phyloP scores from a whole-genome alignment of 2,888 invertebrate species.

The Altica lythri region DNA sequence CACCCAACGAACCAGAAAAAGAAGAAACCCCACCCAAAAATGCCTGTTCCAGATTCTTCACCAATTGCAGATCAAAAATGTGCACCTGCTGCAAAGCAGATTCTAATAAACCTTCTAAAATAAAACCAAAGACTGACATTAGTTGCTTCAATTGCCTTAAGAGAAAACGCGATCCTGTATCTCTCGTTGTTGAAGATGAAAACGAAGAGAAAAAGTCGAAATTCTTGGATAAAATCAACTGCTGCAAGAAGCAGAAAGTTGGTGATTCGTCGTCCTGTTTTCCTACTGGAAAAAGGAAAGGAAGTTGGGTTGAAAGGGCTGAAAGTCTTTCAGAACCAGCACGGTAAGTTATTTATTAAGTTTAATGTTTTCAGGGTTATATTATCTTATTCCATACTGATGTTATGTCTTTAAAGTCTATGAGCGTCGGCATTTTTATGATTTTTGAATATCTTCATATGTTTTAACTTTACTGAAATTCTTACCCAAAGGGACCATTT shows the following conservation, averaged over 20 bases:
- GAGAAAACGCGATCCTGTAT: conserved; percentile 37
- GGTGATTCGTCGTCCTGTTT: conserved; percentile 54
- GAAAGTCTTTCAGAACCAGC: conserved; percentile 61
- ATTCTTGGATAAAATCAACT: conserved; percentile 50
- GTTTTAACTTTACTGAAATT: too few relatives aligned
- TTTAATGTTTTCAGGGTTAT: too few relatives aligned
- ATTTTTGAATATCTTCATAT: too few relatives aligned
- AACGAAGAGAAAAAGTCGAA: conserved; percentile 50
- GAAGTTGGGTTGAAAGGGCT: conserved; percentile 60
- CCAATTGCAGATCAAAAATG: conserved; percentile 44
- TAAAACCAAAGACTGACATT: conserved; percentile 40
- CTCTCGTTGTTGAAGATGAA: conserved; percentile 54
- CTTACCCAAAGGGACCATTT: too few relatives aligned
- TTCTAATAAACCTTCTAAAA: conserved; percentile 20
- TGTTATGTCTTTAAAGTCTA: too few relatives aligned
- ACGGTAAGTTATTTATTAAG: conserved; percentile 34
- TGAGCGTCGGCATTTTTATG: too few relatives aligned
- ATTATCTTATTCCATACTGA: too few relatives aligned
- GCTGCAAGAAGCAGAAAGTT: conserved; percentile 58
- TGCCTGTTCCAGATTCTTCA: conserved; percentile 45
- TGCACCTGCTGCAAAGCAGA: conserved; percentile 41
- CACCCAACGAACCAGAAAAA: conserved; percentile 40
- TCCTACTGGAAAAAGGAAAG: conserved; percentile 50
- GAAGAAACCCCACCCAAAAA: conserved; percentile 41
- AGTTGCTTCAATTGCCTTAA: conserved; percentile 59